These are phyloP conservation scores for Pseudobourletiella spinata DNA, from an alignment of 1,140 invertebrate species.

Conservation along the genomic window DNA sequence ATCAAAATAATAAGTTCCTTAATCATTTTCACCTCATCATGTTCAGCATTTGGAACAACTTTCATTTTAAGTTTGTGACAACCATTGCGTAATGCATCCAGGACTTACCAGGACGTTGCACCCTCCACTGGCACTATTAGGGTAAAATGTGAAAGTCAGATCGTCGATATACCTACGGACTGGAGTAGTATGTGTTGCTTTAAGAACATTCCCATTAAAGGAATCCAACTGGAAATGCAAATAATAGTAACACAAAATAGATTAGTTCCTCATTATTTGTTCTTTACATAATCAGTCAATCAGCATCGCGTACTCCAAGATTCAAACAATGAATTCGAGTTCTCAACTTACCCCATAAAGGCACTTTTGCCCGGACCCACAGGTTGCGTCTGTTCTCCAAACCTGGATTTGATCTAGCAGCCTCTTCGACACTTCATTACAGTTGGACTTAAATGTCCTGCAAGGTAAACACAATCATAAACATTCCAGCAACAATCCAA, in stretches of 20 bases:
- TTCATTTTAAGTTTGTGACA: too few species aligned
- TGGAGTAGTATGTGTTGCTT: constrained; percentile 43
- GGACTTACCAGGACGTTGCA: constrained; percentile 42
- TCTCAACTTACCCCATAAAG: constrained; percentile 41
- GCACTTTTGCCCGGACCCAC: constrained; percentile 42
- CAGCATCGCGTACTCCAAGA: neutral
- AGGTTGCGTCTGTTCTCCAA: constrained; percentile 38
- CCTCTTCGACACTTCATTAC: constrained; percentile 15
- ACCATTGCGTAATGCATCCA: too few species aligned
- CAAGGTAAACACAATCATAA: neutral
- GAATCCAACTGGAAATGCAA: constrained; percentile 28
- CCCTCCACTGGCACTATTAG: constrained; percentile 19
- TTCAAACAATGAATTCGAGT: too few species aligned
- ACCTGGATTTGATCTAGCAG: constrained; percentile 37
- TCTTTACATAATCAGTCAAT: constrained; percentile 1
- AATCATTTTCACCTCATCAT: too few species aligned
- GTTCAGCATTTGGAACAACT: too few species aligned
- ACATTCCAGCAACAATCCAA: too few species aligned
- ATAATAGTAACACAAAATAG: too few species aligned
- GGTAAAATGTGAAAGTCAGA: constrained; percentile 41
- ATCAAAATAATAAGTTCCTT: too few species aligned
- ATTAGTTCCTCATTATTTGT: too few species aligned
- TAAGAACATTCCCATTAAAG: constrained; percentile 34
- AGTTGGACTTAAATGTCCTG: constrained; percentile 28
- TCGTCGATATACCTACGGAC: constrained; percentile 42